These are phyloP conservation scores for Drosophila willistoni DNA, from an alignment of 1,140 invertebrate genomes.

Conservation along the genomic window DNA sequence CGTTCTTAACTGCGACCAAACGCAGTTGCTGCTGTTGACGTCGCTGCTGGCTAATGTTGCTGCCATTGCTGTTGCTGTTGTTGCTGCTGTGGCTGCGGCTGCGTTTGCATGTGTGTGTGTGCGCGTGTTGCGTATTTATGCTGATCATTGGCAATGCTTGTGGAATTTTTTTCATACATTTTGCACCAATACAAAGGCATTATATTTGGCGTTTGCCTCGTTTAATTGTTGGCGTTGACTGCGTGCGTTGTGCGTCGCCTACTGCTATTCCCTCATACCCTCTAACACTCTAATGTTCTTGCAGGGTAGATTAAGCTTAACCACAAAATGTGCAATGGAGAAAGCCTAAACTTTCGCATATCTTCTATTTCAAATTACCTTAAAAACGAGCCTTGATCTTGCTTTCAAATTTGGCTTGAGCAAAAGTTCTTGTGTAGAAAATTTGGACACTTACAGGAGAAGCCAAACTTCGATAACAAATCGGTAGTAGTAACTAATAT, in stretches of 20 bases:
- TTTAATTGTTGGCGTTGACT: slow-evolving; percentile 57
- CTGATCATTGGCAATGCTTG: slow-evolving; percentile 60
- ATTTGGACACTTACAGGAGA: no score
- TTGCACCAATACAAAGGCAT: slow-evolving; percentile 50
- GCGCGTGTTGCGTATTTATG: slow-evolving; percentile 72
- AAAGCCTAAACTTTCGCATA: no score
- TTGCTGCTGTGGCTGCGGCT: slow-evolving; percentile 11
- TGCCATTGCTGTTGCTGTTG: slow-evolving; percentile 22
- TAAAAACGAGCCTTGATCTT: no score
- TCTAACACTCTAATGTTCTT: not conserved
- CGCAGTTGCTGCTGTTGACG: slow-evolving; percentile 39
- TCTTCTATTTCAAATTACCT: not conserved
- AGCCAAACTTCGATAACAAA: no score
- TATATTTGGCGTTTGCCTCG: slow-evolving; percentile 31
- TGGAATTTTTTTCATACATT: slow-evolving; percentile 72
- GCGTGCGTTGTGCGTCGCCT: slow-evolving; percentile 40
- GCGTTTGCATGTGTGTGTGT: slow-evolving; percentile 32
- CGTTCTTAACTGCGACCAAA: slow-evolving; percentile 44
- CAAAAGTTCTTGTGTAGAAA: no score
- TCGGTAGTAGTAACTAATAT: no score
- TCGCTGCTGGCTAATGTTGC: slow-evolving; percentile 46
- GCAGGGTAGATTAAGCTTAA: not conserved
- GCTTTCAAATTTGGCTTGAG: no score
- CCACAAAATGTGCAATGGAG: not conserved
- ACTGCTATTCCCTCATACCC: slow-evolving; percentile 31